Conservation (phyloP, 2,888 invertebrate species). For the Agrypnus murinus region DNA sequence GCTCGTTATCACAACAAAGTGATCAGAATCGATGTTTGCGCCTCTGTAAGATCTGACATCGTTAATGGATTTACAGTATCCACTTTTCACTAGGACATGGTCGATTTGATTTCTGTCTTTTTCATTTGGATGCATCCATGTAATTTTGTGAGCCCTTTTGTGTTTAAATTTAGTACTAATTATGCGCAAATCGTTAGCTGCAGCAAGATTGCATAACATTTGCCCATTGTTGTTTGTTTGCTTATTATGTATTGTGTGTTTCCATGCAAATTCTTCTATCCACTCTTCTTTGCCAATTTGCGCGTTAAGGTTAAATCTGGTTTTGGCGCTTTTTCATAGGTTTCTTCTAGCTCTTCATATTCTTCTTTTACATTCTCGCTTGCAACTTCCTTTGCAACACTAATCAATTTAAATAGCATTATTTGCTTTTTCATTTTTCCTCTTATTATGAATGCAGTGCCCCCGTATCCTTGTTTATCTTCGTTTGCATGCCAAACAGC, state of each 20-base stretch:
- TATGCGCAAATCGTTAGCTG: no score
- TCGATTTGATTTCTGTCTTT: neutral
- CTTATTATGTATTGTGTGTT: neutral
- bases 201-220: neutral
- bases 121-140: no score
- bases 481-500: constrained; percentile 1
- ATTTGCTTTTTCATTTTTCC: neutral
- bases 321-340: constrained; percentile 2
- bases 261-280: constrained; percentile 8
- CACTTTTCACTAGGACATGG: constrained; percentile 20
- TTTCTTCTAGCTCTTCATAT: constrained; percentile 13
- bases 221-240: constrained; percentile 14
- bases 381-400: neutral
- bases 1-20: no score
- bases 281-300: constrained; percentile 9
- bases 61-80: no score
- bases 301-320: constrained; percentile 1
- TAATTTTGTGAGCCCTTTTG: no score
- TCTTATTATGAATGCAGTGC: neutral
- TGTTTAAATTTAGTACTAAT: constrained; percentile 15
- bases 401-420: constrained; percentile 7
- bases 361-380: neutral
- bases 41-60: no score
- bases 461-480: neutral
- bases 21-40: no score